Base-by-base conservation (phyloP, 1,140 invertebrate species). In the Caerostris darwini region DNA sequence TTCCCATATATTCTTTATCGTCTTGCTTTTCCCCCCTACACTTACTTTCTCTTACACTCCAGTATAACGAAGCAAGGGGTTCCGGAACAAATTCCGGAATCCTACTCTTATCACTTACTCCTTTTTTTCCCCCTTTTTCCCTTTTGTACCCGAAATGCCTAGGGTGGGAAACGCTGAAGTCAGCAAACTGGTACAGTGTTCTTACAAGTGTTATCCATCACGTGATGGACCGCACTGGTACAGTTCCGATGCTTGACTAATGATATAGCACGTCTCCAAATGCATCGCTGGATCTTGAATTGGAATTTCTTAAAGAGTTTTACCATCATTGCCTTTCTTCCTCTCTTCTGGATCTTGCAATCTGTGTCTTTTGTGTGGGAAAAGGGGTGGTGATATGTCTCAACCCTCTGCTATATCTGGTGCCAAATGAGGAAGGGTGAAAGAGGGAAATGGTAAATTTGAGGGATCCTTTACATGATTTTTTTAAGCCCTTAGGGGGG, bases 181-280 rank as follows among this genome's bases (percentile, higher is more conserved):
- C 85, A 87, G 85, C 85, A 87, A 61, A 19, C 34, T 61, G 58
- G 69, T 50, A 50, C 69, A 12, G 85, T 87, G 58, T 87, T 87
- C 85, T 14, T 87, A 64, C 85, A 87, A 87, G 85, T 61, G 58
- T 87, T 87, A 87, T 87, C 59, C 85, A 87, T 87, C 85, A 64
- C 58, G 5, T 77, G 19, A 53, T 12, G 71, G 19, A 77, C 57
- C 34, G 50, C 82, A 87, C 58, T 87, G 59, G 71, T 77, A 7
- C 7, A 5, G 54, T 3, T 50, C 12, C n/a, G 34, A 19, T 50
- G 85, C 19, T 34, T 64, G 59, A 87, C 85, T 87, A 64, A 87
- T 87, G 85, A 87, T 87, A 64, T 87, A 64, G 85, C 59, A 64
- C 85, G 85, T 87, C 85, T 34, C 34, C 53, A 19, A 59, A 87